Evolutionary conservation across 2,888 invertebrate genomes (phyloP).

Genomic region (Charanyca ferruginea): DNA sequence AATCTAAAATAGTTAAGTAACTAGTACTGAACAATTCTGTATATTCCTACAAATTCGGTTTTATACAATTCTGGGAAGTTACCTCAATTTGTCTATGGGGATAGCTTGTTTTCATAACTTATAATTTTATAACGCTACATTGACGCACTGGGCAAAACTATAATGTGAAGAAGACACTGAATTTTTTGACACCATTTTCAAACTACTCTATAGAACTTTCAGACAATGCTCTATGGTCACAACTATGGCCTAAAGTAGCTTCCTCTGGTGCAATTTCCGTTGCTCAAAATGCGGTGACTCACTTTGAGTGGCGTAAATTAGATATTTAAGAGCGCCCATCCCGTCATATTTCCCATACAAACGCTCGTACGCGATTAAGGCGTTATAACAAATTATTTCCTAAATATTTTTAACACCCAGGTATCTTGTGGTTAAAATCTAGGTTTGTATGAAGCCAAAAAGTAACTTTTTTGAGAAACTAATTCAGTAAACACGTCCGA

Average conservation of each 20-base stretch:
- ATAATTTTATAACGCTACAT: constrained; percentile 21
- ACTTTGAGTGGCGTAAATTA: neutral
- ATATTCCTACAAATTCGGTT: constrained; percentile 17
- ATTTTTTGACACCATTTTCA: neutral
- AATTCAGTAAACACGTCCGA: no score
- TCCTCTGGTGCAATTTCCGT: neutral
- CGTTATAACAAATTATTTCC: no score
- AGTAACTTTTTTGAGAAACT: no score
- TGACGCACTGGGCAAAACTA: constrained; percentile 7
- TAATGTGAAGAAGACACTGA: no score
- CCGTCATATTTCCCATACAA: no score
- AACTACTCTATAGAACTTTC: constrained; percentile 22
- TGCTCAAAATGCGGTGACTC: neutral
- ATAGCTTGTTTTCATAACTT: constrained; percentile 52
- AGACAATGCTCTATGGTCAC: neutral
- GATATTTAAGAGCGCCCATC: no score
- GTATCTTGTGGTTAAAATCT: no score
- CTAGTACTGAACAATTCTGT: constrained; percentile 8
- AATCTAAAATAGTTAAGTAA: constrained; percentile 27
- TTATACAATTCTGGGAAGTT: neutral
- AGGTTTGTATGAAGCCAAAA: no score
- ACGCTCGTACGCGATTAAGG: no score
- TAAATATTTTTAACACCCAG: no score
- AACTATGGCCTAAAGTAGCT: neutral
- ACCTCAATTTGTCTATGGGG: constrained; percentile 1